These are phyloP conservation scores for Patagioenas fasciata DNA, from an alignment of 2,113 vertebrate species.

Conservation along the genomic window DNA sequence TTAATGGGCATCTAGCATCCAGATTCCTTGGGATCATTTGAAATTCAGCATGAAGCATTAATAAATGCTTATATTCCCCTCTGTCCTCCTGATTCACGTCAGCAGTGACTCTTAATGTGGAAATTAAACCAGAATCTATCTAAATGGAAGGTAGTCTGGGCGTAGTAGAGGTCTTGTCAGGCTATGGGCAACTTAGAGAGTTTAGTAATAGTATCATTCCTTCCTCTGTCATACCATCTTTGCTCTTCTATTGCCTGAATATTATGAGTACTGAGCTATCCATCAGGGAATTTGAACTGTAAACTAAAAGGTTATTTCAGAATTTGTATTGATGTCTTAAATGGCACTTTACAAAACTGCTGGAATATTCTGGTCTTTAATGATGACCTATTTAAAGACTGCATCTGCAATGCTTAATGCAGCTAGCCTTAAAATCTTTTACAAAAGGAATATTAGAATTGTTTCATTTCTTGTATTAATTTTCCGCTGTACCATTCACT, in stretches of 20 bases:
- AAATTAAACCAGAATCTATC: neutral
- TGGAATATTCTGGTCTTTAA: neutral
- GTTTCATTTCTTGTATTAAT: neutral
- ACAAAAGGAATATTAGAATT: neutral
- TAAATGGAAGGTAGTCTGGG: neutral
- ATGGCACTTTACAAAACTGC: neutral
- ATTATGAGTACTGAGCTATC: neutral
- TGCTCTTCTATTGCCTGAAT: neutral
- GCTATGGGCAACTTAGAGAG: neutral
- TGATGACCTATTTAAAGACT: neutral
- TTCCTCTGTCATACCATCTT: neutral
- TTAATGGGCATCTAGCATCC: neutral
- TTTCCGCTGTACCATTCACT: neutral
- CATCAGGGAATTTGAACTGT: neutral
- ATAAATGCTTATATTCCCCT: neutral
- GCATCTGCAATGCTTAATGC: neutral
- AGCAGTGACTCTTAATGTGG: neutral
- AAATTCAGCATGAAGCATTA: conserved; percentile 22
- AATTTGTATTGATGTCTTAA: neutral
- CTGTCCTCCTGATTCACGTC: neutral
- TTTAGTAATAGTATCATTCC: neutral
- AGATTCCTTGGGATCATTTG: neutral
- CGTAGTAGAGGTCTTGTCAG: neutral
- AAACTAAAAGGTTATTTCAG: neutral
- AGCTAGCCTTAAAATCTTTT: neutral